These are phyloP conservation scores for Glomeris maerens DNA, from an alignment of 1,140 invertebrate species.

Conservation along the genomic window DNA sequence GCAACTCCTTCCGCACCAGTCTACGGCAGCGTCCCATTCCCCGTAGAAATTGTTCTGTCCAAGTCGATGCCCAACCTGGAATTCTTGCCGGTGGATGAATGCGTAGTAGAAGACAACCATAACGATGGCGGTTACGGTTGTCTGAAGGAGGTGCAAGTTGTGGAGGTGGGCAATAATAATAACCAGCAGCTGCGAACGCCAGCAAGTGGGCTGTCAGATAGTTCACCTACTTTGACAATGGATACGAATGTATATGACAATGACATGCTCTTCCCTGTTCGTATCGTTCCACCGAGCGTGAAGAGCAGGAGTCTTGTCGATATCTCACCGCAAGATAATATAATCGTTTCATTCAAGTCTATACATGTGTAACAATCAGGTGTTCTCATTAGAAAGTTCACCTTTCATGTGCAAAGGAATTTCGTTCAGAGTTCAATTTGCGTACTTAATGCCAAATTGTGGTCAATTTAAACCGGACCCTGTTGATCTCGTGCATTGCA, in stretches of 20 bases:
- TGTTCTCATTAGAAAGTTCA: no score
- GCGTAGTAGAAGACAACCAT: neutral
- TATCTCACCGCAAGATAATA: neutral
- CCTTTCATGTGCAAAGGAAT: no score
- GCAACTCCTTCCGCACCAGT: slow-evolving; percentile 15
- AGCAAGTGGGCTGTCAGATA: neutral
- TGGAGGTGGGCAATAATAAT: no score
- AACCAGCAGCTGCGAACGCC: no score
- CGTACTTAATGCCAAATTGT: no score
- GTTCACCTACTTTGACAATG: neutral
- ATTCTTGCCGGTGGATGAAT: neutral
- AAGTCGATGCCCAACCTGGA: slow-evolving; percentile 20
- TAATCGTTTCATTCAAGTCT: neutral
- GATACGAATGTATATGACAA: neutral
- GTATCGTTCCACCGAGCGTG: neutral
- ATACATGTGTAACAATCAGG: neutral
- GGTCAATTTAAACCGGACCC: no score
- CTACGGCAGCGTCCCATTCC: slow-evolving; percentile 6
- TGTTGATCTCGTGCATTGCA: no score
- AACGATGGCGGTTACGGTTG: neutral
- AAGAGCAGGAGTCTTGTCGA: neutral
- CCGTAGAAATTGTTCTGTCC: slow-evolving; percentile 10
- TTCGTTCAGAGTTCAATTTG: no score
- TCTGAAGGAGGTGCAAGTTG: neutral
- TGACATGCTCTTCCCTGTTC: neutral